Evolutionary conservation across 1,140 invertebrate genomes (phyloP).

Genomic region (Lineus longissimus): DNA sequence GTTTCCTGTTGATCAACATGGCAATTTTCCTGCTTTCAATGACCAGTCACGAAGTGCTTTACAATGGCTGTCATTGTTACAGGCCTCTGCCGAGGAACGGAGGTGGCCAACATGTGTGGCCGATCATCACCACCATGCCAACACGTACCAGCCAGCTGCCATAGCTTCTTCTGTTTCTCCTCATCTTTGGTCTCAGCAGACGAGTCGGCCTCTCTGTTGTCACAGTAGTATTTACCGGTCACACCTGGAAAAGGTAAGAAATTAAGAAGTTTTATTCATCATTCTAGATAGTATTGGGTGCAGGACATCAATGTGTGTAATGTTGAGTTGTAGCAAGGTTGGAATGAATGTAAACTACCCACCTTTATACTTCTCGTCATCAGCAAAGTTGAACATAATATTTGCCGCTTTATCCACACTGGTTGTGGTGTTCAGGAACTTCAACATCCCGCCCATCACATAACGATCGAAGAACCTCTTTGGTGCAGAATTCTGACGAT

Average conservation of each 20-base stretch:
- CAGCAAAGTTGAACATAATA: slow-evolving; percentile 28
- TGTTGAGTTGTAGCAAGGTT: too few relatives aligned
- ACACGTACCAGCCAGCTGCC: slow-evolving; percentile 66
- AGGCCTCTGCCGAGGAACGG: too few relatives aligned
- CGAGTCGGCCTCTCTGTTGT: slow-evolving; percentile 65
- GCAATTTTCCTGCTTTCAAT: too few relatives aligned
- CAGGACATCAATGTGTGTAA: too few relatives aligned
- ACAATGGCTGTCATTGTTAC: too few relatives aligned
- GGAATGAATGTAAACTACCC: too few relatives aligned
- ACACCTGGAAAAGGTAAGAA: slow-evolving; percentile 54
- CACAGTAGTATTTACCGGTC: slow-evolving; percentile 77
- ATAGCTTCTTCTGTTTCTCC: slow-evolving; percentile 71
- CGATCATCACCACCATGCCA: too few relatives aligned
- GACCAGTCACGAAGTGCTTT: too few relatives aligned
- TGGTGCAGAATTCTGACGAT: slow-evolving; percentile 16
- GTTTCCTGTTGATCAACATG: too few relatives aligned
- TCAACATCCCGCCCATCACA: slow-evolving; percentile 21
- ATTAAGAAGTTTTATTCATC: too few relatives aligned
- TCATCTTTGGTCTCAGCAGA: slow-evolving; percentile 64
- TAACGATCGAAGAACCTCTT: slow-evolving; percentile 24
- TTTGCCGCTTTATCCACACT: slow-evolving; percentile 28
- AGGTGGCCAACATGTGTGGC: too few relatives aligned
- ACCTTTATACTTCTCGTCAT: slow-evolving; percentile 38
- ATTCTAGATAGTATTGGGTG: too few relatives aligned
- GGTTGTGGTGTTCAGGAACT: slow-evolving; percentile 22